Evolutionary conservation across 1,140 invertebrate species (phyloP), one percentile per base, ranked within the genome.

Genomic region (Pseudobourletiella spinata): DNA sequence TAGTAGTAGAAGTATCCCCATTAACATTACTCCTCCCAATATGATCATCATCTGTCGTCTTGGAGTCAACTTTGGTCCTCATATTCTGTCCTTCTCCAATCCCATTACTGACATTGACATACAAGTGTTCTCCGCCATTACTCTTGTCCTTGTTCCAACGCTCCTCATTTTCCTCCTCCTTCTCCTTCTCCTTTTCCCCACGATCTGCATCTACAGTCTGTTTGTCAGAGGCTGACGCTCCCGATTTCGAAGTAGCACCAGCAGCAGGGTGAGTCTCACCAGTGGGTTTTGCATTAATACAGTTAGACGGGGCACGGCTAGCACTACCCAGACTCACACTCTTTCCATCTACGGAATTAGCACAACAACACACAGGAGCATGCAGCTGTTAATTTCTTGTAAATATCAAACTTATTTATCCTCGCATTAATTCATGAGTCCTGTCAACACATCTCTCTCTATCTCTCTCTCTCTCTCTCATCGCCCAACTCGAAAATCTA

Each of bases 291-390:
- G 52, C 25, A 55, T 55, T 55, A 35, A 15, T 55, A 55, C 2
- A 22, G 50, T 54, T 54, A 55, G 52, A 24, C 39, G 26, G 29
- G 22, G 52, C 8, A 15, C 22, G 50, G 25, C 18, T 55, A 55
- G 52, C 25, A 11, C 18, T 3, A 35, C 52, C 39, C n/a, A n/a
- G 8, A 39, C 32, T 30, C 50, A 54, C n/a, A n/a, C n/a, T 28
- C 20, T 35, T 55, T 55, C 32, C 28, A 55, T 55, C 52, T 55
- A 20, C 30, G 39, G 52, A 55, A 55, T 35, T 55, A 35, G 52
- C 52, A 55, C 52, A n/a, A 55, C 52, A 55, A 55, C 16, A 55
- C 29, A 55, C 29, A n/a, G n/a, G 28, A 55, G 4, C 52, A 55
- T 55, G 52, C 52, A 55, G 39, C 15, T 32, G 52, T 48, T 48